These are phyloP conservation scores for Pollimyrus isidori DNA, from an alignment of 2,113 vertebrate genomes.

Conservation along the genomic window DNA sequence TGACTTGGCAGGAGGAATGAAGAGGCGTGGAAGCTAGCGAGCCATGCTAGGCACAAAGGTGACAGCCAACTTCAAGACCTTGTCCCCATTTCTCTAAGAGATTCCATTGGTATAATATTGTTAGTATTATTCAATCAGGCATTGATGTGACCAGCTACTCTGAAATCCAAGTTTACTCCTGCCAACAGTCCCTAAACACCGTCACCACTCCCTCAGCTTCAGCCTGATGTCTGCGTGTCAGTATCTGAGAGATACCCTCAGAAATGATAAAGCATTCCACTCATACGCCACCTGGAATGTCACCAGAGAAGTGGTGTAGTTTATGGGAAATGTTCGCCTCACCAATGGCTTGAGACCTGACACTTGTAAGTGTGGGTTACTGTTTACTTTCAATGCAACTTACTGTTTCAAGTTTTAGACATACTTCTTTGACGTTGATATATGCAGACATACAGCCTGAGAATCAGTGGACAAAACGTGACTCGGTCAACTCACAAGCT, in stretches of 20 bases:
- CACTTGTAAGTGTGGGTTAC: not conserved
- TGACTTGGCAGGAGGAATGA: slow-evolving; percentile 32
- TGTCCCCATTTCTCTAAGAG: not conserved
- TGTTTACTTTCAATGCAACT: not conserved
- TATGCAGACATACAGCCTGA: not conserved
- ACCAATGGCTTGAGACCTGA: not conserved
- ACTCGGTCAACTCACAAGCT: not conserved
- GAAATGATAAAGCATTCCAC: not conserved
- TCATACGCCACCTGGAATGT: not conserved
- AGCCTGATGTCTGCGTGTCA: not conserved
- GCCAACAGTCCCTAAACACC: not conserved
- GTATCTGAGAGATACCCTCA: not conserved
- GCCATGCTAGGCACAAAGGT: not conserved
- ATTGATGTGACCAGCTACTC: not conserved
- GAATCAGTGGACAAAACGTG: not conserved
- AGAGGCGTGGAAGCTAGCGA: not conserved
- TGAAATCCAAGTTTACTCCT: not conserved
- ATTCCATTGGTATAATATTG: not conserved
- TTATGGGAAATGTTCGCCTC: not conserved
- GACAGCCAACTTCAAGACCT: not conserved
- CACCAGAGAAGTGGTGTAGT: not conserved
- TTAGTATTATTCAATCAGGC: not conserved
- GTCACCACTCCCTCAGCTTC: not conserved
- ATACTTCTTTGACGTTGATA: not conserved
- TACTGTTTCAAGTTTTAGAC: not conserved